Evolutionary conservation across 2,113 vertebrate genomes (phyloP).

Genomic region (Eublepharis macularius): DNA sequence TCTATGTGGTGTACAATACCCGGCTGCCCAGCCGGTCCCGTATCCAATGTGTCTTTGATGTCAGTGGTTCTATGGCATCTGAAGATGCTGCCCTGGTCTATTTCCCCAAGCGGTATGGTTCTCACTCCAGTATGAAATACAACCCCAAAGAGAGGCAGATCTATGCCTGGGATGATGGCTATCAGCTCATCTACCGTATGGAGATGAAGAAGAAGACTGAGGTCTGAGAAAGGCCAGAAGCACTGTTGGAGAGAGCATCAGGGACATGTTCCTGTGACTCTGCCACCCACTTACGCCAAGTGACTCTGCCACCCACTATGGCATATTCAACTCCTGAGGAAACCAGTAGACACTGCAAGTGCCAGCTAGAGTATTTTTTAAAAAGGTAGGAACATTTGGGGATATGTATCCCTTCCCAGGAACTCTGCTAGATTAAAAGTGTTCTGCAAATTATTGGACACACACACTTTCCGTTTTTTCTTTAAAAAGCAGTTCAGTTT

Average conservation of each 20-base stretch:
- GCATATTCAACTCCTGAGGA: neutral
- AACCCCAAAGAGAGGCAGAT: conserved; percentile 89
- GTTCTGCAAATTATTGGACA: too few relatives aligned
- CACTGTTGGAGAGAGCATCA: neutral
- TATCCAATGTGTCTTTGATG: conserved; percentile 93
- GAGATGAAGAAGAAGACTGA: conserved; percentile 86
- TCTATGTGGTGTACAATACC: conserved; percentile 97
- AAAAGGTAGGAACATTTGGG: too few relatives aligned
- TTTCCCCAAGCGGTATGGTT: conserved; percentile 91
- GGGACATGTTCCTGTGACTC: neutral
- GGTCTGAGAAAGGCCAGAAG: conserved; percentile 50
- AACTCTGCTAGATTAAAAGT: too few relatives aligned
- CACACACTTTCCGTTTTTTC: too few relatives aligned
- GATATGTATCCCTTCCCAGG: too few relatives aligned
- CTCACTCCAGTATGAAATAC: conserved; percentile 93
- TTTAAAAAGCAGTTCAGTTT: too few relatives aligned
- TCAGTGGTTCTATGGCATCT: conserved; percentile 82
- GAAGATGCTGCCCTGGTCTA: conserved; percentile 90
- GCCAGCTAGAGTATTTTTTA: neutral
- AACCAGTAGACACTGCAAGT: neutral
- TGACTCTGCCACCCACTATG: neutral
- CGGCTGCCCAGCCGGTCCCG: conserved; percentile 88
- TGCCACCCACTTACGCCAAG: neutral
- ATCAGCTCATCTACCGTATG: conserved; percentile 95
- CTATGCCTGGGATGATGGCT: conserved; percentile 96